Evolutionary conservation across 2,113 vertebrate species (phyloP), one percentile per base, ranked within the genome.

Genomic region (Hippocampus comes): DNA sequence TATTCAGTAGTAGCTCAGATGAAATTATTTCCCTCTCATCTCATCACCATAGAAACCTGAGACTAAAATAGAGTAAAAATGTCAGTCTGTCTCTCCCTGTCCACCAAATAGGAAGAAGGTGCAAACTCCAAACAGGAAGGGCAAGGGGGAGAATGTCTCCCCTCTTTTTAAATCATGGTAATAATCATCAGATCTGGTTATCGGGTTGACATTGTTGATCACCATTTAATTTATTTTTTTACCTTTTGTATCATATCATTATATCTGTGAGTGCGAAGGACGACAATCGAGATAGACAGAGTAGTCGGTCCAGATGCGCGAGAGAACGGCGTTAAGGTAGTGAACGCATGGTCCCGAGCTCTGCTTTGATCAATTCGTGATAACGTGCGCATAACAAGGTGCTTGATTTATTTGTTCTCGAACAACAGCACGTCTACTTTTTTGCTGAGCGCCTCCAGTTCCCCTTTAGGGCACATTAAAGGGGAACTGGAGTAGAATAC

Each of bases 21-120:
- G 78, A 77, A 75, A 80, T 82, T 18, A 81, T 55, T 55, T 55
- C 53, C 53, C 79, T 79, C 83, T 81, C 71, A 79, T 72, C 69
- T 68, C 63, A 87, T 88, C 74, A 23, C 88, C 86, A 89, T 89
- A 82, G 86, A 86, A 89, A 89, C 86, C 77, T 78, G 21, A 75
- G 78, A 83, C 83, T 63, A 82, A 82, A 85, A 81, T 77, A 81
- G 79, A 72, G n/a, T 56, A 69, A 77, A 77, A 80, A 76, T 60
- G 65, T 68, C 30, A 23, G 53, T 23, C 18, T 64, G 61, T 64
- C 21, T 38, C 20, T 21, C 17, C 6, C 41, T 64, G 30, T 17
- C 27, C 18, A 2, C 38, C 60, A 38, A 63, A 8, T 20, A 63
- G 30, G 60, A 8, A 55, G 17, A 63, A 63, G 2, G 30, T 20